Base-by-base conservation (phyloP, 2,888 invertebrate species). In the Cepaea hortensis region DNA sequence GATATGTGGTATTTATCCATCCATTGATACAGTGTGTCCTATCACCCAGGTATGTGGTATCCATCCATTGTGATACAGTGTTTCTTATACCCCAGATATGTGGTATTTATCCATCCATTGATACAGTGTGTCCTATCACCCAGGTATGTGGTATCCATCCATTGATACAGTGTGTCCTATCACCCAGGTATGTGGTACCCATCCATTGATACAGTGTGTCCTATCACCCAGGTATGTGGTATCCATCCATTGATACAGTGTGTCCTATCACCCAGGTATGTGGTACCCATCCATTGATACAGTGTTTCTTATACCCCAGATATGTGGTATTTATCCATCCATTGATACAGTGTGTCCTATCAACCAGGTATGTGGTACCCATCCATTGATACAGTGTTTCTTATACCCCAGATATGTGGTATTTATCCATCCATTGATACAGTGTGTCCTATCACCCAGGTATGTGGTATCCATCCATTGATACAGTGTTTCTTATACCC, bases 1-100 rank as follows among this genome's bases (percentile, higher is more conserved):
- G 98, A 88, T 99, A 98, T 94, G 96, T 98, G 87, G 97, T 99
- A n/a, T n/a, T n/a, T n/a, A n/a, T n/a, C n/a, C n/a, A n/a, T n/a
- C n/a, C n/a, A n/a, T n/a, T n/a, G n/a, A n/a, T n/a, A n/a, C n/a
- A n/a, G n/a, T n/a, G n/a, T n/a, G n/a, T 13, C 15, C n/a, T 20
- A 15, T 68, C 68, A 55, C 55, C 55, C 55, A 55, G 55, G 5
- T 55, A 55, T 68, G 68, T 68, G n/a, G n/a, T n/a, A n/a, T n/a
- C n/a, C n/a, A n/a, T n/a, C n/a, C n/a, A 9, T 13, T 68, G 20
- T 68, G 7, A 15, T 15, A 5, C 68, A 68, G 68, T 68, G 68
- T 68, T 9, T 9, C 9, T 9, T 55, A 13, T 15, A 3, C 3
- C 20, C n/a, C n/a, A 20, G n/a, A 5, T 68, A 15, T 68, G 68